phyloP scores from a whole-genome alignment of 2,797 vertebrate genomes.

The Semotilus atromaculatus region DNA sequence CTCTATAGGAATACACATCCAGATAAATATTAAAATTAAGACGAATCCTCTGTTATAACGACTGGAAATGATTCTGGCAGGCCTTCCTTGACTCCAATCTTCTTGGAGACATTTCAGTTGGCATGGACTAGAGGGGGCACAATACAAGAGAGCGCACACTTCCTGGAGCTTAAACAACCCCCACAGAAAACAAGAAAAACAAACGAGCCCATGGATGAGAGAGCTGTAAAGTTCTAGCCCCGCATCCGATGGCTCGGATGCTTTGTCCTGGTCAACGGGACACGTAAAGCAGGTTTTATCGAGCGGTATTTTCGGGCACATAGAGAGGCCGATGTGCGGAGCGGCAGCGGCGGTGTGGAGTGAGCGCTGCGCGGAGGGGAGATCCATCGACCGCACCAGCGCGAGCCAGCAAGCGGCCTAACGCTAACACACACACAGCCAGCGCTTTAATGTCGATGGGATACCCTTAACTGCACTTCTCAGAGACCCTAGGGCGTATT shows the following conservation, averaged over 20 bases:
- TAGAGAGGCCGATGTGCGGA: constrained; percentile 65
- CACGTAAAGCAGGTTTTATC: constrained; percentile 45
- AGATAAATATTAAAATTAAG: background rate
- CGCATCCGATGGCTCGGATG: constrained; percentile 59
- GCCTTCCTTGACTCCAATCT: constrained; percentile 28
- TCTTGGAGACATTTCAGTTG: constrained; percentile 42
- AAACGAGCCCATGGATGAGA: constrained; percentile 62
- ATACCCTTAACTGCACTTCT: background rate
- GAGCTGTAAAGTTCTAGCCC: constrained; percentile 70
- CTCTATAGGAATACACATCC: background rate
- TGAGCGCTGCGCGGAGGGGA: constrained; percentile 69
- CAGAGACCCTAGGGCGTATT: background rate
- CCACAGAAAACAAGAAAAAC: constrained; percentile 66
- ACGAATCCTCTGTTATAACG: background rate
- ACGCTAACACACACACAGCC: constrained; percentile 3
- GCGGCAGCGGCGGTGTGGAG: constrained; percentile 63
- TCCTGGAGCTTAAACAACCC: constrained; percentile 64
- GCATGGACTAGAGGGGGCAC: constrained; percentile 51
- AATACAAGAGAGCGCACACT: constrained; percentile 55
- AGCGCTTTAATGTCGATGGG: background rate
- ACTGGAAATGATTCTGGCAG: constrained; percentile 13
- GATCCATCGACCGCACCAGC: constrained; percentile 63
- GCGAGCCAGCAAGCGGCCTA: constrained; percentile 63
- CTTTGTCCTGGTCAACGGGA: constrained; percentile 60
- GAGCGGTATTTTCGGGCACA: constrained; percentile 60